Evolutionary conservation across 1,140 invertebrate species (phyloP).

Genomic region (Leptopilina clavipes): DNA sequence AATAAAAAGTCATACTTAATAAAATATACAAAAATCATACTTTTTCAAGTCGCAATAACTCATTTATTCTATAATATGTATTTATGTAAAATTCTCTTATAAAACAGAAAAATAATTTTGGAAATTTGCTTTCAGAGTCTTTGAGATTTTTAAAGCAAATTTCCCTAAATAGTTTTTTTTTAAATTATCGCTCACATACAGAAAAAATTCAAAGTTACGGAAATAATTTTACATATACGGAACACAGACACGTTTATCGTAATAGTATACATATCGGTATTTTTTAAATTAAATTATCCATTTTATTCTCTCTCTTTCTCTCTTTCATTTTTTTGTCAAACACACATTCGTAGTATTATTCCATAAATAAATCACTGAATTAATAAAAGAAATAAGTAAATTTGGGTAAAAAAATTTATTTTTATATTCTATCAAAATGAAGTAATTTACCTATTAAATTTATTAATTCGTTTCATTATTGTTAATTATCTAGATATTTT

Average conservation of each 20-base stretch:
- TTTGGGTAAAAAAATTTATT: no score
- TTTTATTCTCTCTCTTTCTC: not conserved
- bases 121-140: not conserved
- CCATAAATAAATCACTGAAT: not conserved
- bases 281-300: conserved; percentile 29
- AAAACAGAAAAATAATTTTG: not conserved
- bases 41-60: not conserved
- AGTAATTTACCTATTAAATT: no score
- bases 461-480: no score
- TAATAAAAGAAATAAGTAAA: not conserved
- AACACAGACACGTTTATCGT: conserved; percentile 57
- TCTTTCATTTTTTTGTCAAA: conserved; percentile 31
- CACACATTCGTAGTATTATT: conserved; percentile 5
- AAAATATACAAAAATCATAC: conserved; percentile 21
- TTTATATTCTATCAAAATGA: no score
- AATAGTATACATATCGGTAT: conserved; percentile 37
- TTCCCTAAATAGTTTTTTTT: not conserved
- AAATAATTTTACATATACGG: conserved; percentile 66
- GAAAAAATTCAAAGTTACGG: conserved; percentile 42
- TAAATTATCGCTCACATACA: conserved; percentile 40
- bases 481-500: not conserved
- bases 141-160: conserved; percentile 7
- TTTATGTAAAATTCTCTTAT: not conserved
- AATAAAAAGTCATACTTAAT: not conserved
- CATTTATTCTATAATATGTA: not conserved